Percentiles rank a stretch among this genome's conserved stretches.
Conservation (phyloP, 2,797 vertebrate genomes). For the Halcyon leucocephala region DNA sequence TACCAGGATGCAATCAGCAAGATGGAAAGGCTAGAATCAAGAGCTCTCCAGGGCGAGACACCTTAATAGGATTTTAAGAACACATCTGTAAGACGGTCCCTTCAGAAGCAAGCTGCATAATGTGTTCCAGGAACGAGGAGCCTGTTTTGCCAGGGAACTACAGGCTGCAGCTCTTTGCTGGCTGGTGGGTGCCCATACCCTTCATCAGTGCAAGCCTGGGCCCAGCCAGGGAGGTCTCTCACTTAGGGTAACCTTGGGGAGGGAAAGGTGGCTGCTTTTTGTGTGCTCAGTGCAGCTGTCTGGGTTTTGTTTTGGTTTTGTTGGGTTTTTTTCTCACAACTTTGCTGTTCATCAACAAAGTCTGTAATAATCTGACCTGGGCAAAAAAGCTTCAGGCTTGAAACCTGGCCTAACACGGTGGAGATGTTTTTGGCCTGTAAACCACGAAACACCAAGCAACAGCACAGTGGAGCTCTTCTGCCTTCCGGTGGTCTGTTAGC, state of each 20-base stretch:
- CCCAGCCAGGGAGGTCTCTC: neutral
- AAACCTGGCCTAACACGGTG: neutral
- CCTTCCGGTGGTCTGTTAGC: neutral
- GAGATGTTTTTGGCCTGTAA: neutral
- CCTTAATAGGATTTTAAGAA: neutral
- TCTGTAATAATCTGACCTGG: neutral
- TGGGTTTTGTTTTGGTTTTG: neutral
- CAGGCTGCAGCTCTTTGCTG: neutral
- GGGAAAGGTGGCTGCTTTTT: neutral
- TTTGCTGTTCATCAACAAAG: neutral
- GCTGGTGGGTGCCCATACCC: neutral
- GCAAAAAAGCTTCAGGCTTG: neutral
- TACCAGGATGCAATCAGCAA: neutral
- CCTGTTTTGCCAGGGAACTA: neutral
- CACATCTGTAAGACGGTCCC: neutral
- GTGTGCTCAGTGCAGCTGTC: neutral
- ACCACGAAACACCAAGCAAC: neutral
- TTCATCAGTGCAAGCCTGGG: neutral
- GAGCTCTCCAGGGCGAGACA: neutral
- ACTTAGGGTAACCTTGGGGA: neutral
- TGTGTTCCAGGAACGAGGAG: neutral
- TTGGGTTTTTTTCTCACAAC: neutral
- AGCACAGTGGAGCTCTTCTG: neutral
- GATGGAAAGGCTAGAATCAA: slow-evolving; percentile 4
- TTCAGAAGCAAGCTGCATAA: neutral